These are phyloP conservation scores for Gyrodactylus bullatarudis DNA, from an alignment of 1,140 invertebrate genomes.

Conservation along the genomic window DNA sequence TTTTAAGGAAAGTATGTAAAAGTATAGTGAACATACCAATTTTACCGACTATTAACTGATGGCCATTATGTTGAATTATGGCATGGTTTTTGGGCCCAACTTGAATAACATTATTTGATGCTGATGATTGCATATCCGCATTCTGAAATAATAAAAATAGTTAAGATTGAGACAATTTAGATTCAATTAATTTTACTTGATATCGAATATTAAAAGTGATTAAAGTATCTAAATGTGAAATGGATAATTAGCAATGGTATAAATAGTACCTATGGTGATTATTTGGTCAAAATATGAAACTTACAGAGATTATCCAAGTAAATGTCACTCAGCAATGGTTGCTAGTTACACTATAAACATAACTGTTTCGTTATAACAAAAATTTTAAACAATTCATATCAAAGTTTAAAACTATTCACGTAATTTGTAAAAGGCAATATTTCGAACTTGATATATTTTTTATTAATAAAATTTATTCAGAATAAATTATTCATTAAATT, in stretches of 20 bases:
- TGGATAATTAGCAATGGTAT: not conserved
- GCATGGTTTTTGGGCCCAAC: not conserved
- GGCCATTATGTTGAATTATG: not conserved
- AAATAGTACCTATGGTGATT: not conserved
- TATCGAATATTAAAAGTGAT: too few species aligned
- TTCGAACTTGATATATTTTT: not conserved
- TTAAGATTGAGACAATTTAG: too few species aligned
- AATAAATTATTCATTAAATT: not conserved
- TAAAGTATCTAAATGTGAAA: too few species aligned
- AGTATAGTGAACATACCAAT: not conserved
- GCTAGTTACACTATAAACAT: not conserved
- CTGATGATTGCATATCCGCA: not conserved
- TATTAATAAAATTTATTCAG: not conserved
- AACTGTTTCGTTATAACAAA: not conserved
- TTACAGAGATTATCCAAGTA: not conserved
- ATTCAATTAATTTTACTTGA: too few species aligned
- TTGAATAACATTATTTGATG: not conserved
- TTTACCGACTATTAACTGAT: not conserved
- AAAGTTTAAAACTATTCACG: not conserved
- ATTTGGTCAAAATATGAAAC: not conserved
- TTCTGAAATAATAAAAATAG: not conserved
- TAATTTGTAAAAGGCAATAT: not conserved
- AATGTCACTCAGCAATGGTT: not conserved
- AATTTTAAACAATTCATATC: not conserved
- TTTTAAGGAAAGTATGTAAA: too few species aligned